Evolutionary conservation across 2,888 invertebrate species (phyloP), one percentile per base, ranked within the genome.

Genomic region (Apomyelois bistriatella): DNA sequence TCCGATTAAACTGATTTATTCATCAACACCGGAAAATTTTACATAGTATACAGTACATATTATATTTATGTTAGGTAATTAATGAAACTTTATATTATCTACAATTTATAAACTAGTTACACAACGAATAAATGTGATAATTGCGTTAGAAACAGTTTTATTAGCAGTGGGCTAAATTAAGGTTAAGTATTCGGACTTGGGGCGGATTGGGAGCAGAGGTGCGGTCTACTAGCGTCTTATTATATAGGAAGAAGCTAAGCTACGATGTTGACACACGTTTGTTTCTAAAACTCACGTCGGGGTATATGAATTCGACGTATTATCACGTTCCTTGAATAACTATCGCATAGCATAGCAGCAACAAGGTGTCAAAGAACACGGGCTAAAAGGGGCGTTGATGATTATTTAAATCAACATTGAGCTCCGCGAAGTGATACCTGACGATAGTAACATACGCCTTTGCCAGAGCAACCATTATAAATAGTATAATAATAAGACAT

Each of bases 281-380:
- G 67, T 69, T 70, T 66, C 63, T 61, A 65, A 76, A 75, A 66
- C 71, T 70, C 79, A 82, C 77, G 79, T 80, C 59, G 66, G 58
- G 56, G 57, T 58, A 62, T 56, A 62, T 57, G 60, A 65, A 70
- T 72, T 75, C 64, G 58, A 68, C 67, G 67, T 70, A 79, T 78
- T 76, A 79, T 83, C 87, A 86, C 87, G 86, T 86, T 78, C 76
- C 59, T 55, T 58, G 76, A 76, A 80, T 68, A 59, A 66, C 61
- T 65, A 66, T 62, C 65, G 58, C 65, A 65, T 66, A 64, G 64
- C 59, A 38, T 28, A 35, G 17, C 32, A 55, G 54, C 55, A 58
- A 57, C 54, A 57, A 56, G 55, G 56, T 46, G 61, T 62, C 64
- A 65, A 55, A 62, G 62, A 71, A 72, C 64, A 65, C 65, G 62